phyloP scores from a whole-genome alignment of 2,797 vertebrate genomes.

The Eptatretus atami region DNA sequence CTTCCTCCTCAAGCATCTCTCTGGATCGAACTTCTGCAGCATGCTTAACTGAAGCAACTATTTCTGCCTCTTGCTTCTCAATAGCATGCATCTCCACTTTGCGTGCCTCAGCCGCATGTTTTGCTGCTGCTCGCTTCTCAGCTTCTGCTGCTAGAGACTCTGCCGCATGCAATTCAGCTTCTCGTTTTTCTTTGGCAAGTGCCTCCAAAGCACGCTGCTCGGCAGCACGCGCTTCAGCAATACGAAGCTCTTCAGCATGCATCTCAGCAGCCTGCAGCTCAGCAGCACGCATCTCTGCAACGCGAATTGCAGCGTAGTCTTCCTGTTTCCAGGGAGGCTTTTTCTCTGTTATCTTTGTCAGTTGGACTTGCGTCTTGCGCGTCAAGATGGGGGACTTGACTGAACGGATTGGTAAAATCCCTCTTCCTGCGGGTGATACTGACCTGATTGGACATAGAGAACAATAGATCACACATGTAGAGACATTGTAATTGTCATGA shows the following conservation, averaged over 20 bases:
- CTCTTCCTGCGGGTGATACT: slow-evolving; percentile 41
- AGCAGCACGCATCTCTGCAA: slow-evolving; percentile 19
- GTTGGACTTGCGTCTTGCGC: slow-evolving; percentile 22
- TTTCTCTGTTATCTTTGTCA: slow-evolving; percentile 17
- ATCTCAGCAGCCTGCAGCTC: slow-evolving; percentile 16
- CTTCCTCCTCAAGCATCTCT: neutral
- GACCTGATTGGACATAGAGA: slow-evolving; percentile 18
- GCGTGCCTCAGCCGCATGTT: slow-evolving; percentile 23
- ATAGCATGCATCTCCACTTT: slow-evolving; percentile 19
- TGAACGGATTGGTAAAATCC: slow-evolving; percentile 50
- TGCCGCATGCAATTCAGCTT: neutral
- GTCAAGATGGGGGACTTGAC: slow-evolving; percentile 47
- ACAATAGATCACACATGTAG: no score
- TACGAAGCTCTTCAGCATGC: slow-evolving; percentile 10
- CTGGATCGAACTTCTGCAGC: neutral
- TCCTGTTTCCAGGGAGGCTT: slow-evolving; percentile 71
- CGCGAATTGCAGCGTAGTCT: slow-evolving; percentile 19
- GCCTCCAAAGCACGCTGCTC: neutral
- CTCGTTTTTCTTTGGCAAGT: neutral
- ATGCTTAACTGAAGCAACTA: neutral
- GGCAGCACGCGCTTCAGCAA: neutral
- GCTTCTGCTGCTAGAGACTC: neutral
- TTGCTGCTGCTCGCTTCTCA: slow-evolving; percentile 9
- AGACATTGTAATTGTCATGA: no score
- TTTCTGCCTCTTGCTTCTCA: slow-evolving; percentile 20